Evolutionary conservation across 2,797 vertebrate genomes (phyloP).

Genomic region (Aselliscus stoliczkanus): DNA sequence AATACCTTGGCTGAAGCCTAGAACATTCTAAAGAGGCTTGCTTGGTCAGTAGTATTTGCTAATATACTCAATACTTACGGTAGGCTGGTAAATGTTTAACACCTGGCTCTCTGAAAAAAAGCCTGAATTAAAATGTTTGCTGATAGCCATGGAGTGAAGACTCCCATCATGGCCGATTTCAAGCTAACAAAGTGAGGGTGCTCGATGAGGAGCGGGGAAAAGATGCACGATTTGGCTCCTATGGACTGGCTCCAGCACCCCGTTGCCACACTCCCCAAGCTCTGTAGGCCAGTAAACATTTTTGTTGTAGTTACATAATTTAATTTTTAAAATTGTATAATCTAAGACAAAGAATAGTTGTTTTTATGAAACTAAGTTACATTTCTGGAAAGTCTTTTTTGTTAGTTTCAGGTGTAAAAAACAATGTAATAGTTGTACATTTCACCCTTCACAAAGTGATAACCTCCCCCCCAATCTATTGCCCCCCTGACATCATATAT

Average conservation of each 20-base stretch:
- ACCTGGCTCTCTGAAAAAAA: background rate
- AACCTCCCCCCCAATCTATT: too few relatives aligned
- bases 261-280: background rate
- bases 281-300: background rate
- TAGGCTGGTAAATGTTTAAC: background rate
- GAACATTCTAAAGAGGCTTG: background rate
- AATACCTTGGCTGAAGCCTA: background rate
- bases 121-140: background rate
- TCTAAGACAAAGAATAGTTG: background rate
- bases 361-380: background rate
- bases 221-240: background rate
- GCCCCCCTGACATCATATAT: too few relatives aligned
- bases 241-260: background rate
- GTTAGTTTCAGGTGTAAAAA: too few relatives aligned
- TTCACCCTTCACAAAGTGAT: too few relatives aligned
- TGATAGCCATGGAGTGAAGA: background rate
- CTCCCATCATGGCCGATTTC: background rate
- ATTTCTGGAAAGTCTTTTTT: slow-evolving; percentile 25
- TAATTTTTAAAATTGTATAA: background rate
- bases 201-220: background rate
- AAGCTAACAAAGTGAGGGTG: background rate
- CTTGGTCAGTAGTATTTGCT: background rate
- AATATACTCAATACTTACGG: background rate
- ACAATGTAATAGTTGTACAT: too few relatives aligned
- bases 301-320: background rate